Evolutionary conservation across 2,113 vertebrate genomes (phyloP).

Genomic region (Zonotrichia leucophrys): DNA sequence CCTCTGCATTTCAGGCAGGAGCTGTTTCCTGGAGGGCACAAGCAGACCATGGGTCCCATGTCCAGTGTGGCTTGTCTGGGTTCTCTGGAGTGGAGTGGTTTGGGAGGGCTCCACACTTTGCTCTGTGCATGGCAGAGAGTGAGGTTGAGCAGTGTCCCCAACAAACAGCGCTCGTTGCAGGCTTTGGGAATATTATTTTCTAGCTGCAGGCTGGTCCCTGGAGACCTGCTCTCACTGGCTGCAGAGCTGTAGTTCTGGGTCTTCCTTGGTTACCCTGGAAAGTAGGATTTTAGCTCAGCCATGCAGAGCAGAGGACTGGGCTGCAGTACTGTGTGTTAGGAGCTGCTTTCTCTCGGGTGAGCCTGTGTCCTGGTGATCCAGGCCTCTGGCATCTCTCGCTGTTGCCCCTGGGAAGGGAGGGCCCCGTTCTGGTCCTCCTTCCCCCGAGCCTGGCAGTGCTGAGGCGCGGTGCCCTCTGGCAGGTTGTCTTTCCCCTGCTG

Average conservation of each 20-base stretch:
- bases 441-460: neutral
- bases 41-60: neutral
- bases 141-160: neutral
- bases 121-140: neutral
- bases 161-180: rapidly evolving
- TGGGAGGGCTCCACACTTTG: neutral
- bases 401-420: neutral
- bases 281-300: neutral
- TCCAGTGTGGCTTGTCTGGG: neutral
- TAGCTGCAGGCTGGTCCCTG: neutral
- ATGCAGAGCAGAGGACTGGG: neutral
- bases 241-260: neutral
- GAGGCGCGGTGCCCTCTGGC: rapidly evolving
- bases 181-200: constrained; percentile 9
- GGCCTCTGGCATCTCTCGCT: neutral
- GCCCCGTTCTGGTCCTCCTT: neutral
- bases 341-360: neutral
- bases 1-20: neutral
- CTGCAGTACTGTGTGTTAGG: neutral
- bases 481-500: constrained; percentile 20
- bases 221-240: neutral
- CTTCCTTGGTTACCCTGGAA: neutral
- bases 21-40: neutral
- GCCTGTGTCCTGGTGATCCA: neutral
- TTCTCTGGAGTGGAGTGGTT: neutral